These are phyloP conservation scores for Cantharis rufa DNA, from an alignment of 2,888 invertebrate species.

Conservation along the genomic window DNA sequence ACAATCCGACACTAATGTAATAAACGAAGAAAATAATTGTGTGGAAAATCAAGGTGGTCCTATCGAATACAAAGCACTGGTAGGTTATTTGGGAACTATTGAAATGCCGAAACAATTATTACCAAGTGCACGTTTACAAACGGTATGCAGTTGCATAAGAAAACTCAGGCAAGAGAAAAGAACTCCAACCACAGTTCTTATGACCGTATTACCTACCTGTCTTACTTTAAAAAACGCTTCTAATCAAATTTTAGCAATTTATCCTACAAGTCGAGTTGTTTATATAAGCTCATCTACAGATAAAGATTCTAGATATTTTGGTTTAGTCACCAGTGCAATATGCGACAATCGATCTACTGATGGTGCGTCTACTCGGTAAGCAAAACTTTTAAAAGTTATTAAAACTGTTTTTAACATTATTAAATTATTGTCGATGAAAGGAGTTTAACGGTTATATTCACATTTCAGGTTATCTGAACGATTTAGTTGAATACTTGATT, in stretches of 20 bases:
- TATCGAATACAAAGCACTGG: conserved; percentile 81
- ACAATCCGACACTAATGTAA: conserved; percentile 1
- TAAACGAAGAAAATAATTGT: conserved; percentile 27
- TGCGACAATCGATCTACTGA: conserved; percentile 49
- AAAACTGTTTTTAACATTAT: too few species aligned
- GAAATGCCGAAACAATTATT: conserved; percentile 89
- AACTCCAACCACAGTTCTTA: conserved; percentile 80
- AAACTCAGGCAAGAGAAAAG: conserved; percentile 88
- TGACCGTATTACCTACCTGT: conserved; percentile 81
- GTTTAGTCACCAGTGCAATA: conserved; percentile 84
- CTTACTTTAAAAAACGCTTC: conserved; percentile 79
- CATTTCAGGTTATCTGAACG: background rate
- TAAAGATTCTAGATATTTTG: conserved; percentile 90
- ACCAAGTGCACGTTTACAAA: conserved; percentile 73
- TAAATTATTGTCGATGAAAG: too few species aligned
- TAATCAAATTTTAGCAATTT: conserved; percentile 81
- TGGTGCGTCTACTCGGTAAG: conserved; percentile 37
- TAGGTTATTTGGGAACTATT: conserved; percentile 94
- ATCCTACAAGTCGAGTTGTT: conserved; percentile 82
- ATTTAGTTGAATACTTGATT: too few species aligned
- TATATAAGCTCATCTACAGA: conserved; percentile 91
- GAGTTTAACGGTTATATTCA: too few species aligned
- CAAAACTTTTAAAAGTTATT: conserved; percentile 3
- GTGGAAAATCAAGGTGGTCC: conserved; percentile 57
- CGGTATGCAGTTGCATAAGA: conserved; percentile 85